Evolutionary conservation across 2,888 invertebrate species (phyloP).

Genomic region (Hirtodrosophila histrioides): DNA sequence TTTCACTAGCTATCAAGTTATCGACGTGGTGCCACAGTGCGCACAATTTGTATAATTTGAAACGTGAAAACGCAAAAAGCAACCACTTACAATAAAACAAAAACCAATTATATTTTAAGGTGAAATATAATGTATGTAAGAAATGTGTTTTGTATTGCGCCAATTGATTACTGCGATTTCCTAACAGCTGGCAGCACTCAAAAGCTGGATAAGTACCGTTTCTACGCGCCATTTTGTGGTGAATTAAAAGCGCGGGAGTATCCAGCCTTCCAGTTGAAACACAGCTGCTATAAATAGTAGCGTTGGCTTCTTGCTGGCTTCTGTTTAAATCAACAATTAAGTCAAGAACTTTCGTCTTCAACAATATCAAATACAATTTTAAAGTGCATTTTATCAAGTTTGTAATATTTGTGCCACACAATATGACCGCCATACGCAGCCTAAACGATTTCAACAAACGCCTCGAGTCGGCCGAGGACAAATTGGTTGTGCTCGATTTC

Average conservation of each 20-base stretch:
- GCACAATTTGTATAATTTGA: too few relatives aligned
- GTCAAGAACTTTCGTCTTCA: background rate
- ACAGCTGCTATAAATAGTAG: conserved; percentile 11
- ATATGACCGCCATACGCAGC: conserved; percentile 51
- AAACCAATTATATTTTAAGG: too few relatives aligned
- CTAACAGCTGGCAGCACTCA: conserved; percentile 22
- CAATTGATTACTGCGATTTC: conserved; percentile 1
- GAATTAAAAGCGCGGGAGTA: conserved; percentile 19
- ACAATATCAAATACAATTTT: too few relatives aligned
- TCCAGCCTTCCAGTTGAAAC: background rate
- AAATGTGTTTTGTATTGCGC: background rate
- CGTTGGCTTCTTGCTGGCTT: background rate
- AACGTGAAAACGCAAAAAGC: too few relatives aligned
- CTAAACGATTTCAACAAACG: conserved; percentile 60
- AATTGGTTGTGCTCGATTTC: conserved; percentile 62
- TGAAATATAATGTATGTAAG: too few relatives aligned
- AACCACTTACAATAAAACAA: too few relatives aligned
- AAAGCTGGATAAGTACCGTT: conserved; percentile 28
- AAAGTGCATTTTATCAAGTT: too few relatives aligned
- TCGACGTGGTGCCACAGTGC: too few relatives aligned
- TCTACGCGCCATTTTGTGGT: conserved; percentile 13
- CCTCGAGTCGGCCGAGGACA: conserved; percentile 49
- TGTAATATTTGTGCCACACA: background rate
- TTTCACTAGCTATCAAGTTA: too few relatives aligned
- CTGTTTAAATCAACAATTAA: background rate